These are phyloP conservation scores for Rhingia rostrata DNA, from an alignment of 2,888 invertebrate genomes.

Conservation along the genomic window DNA sequence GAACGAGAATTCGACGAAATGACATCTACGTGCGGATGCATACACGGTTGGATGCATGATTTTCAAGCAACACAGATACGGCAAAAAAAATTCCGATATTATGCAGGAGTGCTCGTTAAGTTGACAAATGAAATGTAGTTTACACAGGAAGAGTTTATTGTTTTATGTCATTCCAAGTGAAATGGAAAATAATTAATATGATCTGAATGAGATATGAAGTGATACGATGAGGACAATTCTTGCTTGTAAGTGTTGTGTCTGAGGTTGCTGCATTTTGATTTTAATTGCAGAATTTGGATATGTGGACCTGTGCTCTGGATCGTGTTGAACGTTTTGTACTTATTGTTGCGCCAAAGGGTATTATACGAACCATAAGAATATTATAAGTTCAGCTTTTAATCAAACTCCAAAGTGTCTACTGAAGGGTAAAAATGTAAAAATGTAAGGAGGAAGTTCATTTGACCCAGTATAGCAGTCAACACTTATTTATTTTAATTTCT, in stretches of 20 bases:
- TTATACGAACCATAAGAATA: too few relatives aligned
- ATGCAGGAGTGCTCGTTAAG: slow-evolving; percentile 61
- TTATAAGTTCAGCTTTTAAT: too few relatives aligned
- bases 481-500: too few relatives aligned
- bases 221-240: slow-evolving; percentile 22
- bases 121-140: slow-evolving; percentile 74
- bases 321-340: too few relatives aligned
- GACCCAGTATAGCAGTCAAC: too few relatives aligned
- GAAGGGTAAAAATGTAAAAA: too few relatives aligned
- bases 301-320: too few relatives aligned
- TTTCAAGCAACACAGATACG: slow-evolving; percentile 11
- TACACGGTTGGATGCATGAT: slow-evolving; percentile 50
- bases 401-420: too few relatives aligned
- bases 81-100: slow-evolving; percentile 19
- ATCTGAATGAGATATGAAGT: slow-evolving; percentile 54
- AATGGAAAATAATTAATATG: slow-evolving; percentile 74
- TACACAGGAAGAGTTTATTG: slow-evolving; percentile 62
- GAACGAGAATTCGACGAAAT: slow-evolving; percentile 63
- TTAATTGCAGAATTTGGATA: too few relatives aligned
- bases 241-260: neutral
- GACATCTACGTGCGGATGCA: slow-evolving; percentile 67
- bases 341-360: too few relatives aligned
- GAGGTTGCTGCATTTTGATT: too few relatives aligned
- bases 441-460: too few relatives aligned
- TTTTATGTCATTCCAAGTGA: slow-evolving; percentile 69